A percentile compares a stretch with the other conserved stretches of the same genome.
phyloP scores from a whole-genome alignment of 2,797 vertebrate genomes.

The Channallabes apus region DNA sequence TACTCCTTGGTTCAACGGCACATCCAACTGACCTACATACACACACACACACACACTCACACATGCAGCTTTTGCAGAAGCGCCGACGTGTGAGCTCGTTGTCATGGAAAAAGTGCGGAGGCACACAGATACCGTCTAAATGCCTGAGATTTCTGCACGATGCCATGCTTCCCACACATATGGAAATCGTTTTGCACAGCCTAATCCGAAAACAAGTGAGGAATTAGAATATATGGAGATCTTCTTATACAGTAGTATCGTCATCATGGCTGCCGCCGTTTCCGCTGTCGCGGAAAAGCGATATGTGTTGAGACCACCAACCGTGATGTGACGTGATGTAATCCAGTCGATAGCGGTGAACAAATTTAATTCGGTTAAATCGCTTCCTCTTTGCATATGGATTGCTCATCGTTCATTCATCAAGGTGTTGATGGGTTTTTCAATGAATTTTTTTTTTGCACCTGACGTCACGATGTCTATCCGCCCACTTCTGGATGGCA shows the following conservation, averaged over 20 bases:
- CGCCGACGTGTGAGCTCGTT: constrained; percentile 46
- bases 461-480: too few species aligned
- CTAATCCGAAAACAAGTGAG: constrained; percentile 14
- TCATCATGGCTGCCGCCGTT: constrained; percentile 65
- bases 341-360: constrained; percentile 41
- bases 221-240: background rate
- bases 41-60: constrained; percentile 32
- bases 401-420: background rate
- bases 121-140: constrained; percentile 29
- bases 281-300: constrained; percentile 55
- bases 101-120: constrained; percentile 52
- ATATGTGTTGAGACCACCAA: constrained; percentile 61
- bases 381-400: background rate
- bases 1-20: constrained; percentile 67
- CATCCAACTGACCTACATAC: constrained; percentile 73
- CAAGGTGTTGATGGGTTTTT: background rate
- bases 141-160: constrained; percentile 36
- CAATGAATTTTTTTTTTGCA: too few species aligned
- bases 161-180: constrained; percentile 39
- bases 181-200: constrained; percentile 24
- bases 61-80: constrained; percentile 40
- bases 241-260: background rate
- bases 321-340: constrained; percentile 68
- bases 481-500: too few species aligned
- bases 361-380: background rate